A percentile compares a stretch with the other conserved stretches of the same genome.
Evolutionary conservation across 1,140 invertebrate species (phyloP).

Genomic region (Meteorus sp.): DNA sequence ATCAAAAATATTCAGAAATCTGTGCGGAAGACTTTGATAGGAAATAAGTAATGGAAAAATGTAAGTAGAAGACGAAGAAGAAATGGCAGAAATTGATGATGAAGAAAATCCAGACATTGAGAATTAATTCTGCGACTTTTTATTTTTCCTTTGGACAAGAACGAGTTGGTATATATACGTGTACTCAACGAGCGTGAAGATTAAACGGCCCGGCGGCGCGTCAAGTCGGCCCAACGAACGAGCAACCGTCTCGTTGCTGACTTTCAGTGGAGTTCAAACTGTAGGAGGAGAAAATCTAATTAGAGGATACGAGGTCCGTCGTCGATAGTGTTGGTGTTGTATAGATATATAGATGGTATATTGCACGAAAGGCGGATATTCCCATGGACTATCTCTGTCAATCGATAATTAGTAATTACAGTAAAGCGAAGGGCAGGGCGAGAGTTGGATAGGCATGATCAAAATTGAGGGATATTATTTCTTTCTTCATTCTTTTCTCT

Average conservation of each 20-base stretch:
- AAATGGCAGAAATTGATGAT: background rate
- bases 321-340: background rate
- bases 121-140: background rate
- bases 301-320: slow-evolving; percentile 21
- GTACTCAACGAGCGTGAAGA: slow-evolving; percentile 20
- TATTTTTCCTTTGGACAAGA: background rate
- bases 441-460: background rate
- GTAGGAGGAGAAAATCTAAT: slow-evolving; percentile 25
- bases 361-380: slow-evolving; percentile 6
- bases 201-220: slow-evolving; percentile 18
- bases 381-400: slow-evolving; percentile 18
- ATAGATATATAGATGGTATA: too few relatives aligned
- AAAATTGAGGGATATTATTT: background rate
- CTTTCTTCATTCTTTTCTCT: background rate
- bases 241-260: slow-evolving; percentile 16
- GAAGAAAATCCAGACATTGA: background rate
- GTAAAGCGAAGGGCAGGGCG: background rate
- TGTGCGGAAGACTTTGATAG: too few relatives aligned
- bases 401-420: slow-evolving; percentile 29
- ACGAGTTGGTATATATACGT: background rate
- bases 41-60: too few relatives aligned
- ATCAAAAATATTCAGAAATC: too few relatives aligned
- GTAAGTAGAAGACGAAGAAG: background rate
- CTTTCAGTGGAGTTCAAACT: slow-evolving; percentile 21
- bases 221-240: slow-evolving; percentile 24